phyloP scores from a whole-genome alignment of 2,888 invertebrate species.

The Meliscaeva auricollis region DNA sequence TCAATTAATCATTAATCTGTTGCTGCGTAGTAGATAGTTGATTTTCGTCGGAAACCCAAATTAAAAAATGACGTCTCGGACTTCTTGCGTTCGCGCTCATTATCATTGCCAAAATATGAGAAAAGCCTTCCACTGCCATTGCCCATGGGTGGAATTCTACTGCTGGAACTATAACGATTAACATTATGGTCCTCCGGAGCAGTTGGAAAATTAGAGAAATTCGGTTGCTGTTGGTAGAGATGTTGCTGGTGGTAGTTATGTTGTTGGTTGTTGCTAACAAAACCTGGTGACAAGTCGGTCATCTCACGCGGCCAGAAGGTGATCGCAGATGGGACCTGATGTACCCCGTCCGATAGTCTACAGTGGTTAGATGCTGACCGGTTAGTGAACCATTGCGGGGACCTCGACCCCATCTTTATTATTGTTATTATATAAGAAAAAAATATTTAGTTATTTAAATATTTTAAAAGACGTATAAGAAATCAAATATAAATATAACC shows the following conservation, averaged over 20 bases:
- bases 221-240: conserved; percentile 68
- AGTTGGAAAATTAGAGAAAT: conserved; percentile 77
- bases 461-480: not conserved
- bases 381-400: conserved; percentile 85
- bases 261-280: conserved; percentile 80
- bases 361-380: conserved; percentile 84
- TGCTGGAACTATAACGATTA: conserved; percentile 71
- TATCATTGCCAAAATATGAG: conserved; percentile 83
- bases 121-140: conserved; percentile 81
- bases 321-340: conserved; percentile 96
- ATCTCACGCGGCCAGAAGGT: conserved; percentile 96
- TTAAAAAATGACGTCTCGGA: conserved; percentile 84
- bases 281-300: conserved; percentile 86
- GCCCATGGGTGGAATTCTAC: conserved; percentile 79
- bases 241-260: conserved; percentile 78
- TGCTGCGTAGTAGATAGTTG: conserved; percentile 83
- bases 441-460: not conserved
- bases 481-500: not conserved
- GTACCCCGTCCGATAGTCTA: conserved; percentile 86
- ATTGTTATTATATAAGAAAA: conserved; percentile 4
- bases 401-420: conserved; percentile 92
- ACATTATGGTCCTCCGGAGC: conserved; percentile 78
- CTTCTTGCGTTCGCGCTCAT: conserved; percentile 82
- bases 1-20: conserved; percentile 79
- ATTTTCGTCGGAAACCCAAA: conserved; percentile 83